A percentile compares a stretch with the other conserved stretches of the same genome.
Conservation (phyloP, 2,888 invertebrate species). For the Cinara cedri region DNA sequence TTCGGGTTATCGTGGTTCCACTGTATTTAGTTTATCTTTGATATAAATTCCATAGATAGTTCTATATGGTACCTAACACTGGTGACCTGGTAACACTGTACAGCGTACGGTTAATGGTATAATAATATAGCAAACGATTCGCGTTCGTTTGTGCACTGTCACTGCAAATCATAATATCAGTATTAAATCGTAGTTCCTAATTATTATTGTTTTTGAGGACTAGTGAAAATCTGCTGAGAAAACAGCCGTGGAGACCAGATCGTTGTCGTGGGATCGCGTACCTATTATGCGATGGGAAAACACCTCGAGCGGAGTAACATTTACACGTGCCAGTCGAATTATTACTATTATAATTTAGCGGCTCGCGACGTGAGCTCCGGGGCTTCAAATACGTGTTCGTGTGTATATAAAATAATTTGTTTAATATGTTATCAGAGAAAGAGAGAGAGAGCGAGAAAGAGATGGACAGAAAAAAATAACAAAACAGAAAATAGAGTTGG, state of each 20-base stretch:
- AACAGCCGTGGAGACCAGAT: not conserved
- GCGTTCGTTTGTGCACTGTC: too few relatives aligned
- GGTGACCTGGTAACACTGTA: too few relatives aligned
- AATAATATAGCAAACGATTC: too few relatives aligned
- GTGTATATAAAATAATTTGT: not conserved
- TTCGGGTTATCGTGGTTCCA: too few relatives aligned
- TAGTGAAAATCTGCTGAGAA: too few relatives aligned
- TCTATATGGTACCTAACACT: too few relatives aligned
- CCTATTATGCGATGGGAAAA: not conserved
- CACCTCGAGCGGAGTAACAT: not conserved
- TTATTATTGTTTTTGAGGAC: too few relatives aligned
- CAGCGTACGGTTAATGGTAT: too few relatives aligned
- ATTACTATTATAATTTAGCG: slow-evolving; percentile 2
- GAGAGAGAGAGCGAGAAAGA: not conserved
- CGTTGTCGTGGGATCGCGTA: not conserved
- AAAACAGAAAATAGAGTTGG: not conserved
- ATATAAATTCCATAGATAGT: too few relatives aligned
- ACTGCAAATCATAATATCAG: too few relatives aligned
- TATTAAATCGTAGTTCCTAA: too few relatives aligned
- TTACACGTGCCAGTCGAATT: not conserved
- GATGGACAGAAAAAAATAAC: not conserved
- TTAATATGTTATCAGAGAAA: not conserved
- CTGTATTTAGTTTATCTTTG: too few relatives aligned
- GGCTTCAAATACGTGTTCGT: not conserved
- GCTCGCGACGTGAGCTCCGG: not conserved